Base-by-base conservation (phyloP, 2,113 vertebrate species). In the Colistium nudipinnis region DNA sequence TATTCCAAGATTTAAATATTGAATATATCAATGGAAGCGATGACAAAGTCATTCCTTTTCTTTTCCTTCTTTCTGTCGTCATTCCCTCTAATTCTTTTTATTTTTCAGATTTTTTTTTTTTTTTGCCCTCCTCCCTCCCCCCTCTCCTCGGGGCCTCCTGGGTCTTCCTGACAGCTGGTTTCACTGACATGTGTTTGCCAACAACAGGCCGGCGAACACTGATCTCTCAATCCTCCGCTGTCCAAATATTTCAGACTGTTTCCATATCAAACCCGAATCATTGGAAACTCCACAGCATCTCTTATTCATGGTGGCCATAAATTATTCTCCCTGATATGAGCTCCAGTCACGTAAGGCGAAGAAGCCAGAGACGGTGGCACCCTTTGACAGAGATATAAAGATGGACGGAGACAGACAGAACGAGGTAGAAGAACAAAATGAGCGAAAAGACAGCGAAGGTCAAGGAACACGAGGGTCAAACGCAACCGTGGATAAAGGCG, bases 311-410 rank as follows among this genome's bases (percentile, higher is more conserved):
- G 31, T 30, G 2, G 39, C 85, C 85, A 91, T 93, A 83, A 94
- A 93, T 92, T 90, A 92, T 93, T 92, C 91, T 92, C 82, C 76
- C 86, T 89, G 82, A 93, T 92, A 93, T 94, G 87, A 93, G 90
- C 87, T 82, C 67, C 87, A 91, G 93, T 93, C 92, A 93, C 90
- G 90, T 93, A 94, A 93, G 81, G 89, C 87, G 77, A 91, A 84
- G 77, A 91, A 84, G 80, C 76, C 74, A 56, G 80, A 88, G 81
- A 88, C 63, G 7, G 70, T 67, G 67, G 71, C 78, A 78, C 60
- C 74, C 35, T 78, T 75, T 76, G 74, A 84, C 73, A 22, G 67
- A 76, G 75, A 57, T 41, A 69, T 55, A 69, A 66, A 67, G 74
- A 80, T 17, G 41, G 66, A 71, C 24, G 35, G 65, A 59, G 38